phyloP scores from a whole-genome alignment of 2,888 invertebrate species.

The Orchesellides sinensis region DNA sequence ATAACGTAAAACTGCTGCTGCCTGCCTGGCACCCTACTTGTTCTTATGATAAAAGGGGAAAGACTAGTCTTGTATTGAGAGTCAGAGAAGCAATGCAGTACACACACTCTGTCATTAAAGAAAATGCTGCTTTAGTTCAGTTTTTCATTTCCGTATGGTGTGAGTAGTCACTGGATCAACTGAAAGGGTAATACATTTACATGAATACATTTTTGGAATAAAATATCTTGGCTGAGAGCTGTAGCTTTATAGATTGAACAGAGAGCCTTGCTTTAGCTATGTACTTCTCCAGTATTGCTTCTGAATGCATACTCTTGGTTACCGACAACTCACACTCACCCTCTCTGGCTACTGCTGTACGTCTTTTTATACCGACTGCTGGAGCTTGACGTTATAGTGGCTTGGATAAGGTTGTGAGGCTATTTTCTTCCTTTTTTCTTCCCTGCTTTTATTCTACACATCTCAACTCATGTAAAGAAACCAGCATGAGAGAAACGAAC shows the following conservation, averaged over 20 bases:
- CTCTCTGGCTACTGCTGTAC: not conserved
- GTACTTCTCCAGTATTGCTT: not conserved
- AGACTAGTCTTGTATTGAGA: no score
- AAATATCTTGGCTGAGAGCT: not conserved
- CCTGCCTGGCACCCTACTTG: not conserved
- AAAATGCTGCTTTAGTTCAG: conserved; percentile 50
- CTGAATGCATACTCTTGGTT: not conserved
- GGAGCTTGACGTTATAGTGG: not conserved
- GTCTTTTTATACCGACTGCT: not conserved
- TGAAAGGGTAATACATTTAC: conserved; percentile 35
- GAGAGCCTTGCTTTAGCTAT: not conserved
- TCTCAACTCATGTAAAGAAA: not conserved
- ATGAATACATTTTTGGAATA: not conserved
- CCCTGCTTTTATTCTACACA: not conserved
- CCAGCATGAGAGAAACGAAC: not conserved
- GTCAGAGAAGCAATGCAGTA: not conserved
- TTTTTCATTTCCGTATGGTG: conserved; percentile 60
- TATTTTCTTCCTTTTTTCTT: conserved; percentile 8
- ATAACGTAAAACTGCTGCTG: conserved; percentile 23
- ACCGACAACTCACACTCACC: not conserved
- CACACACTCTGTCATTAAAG: conserved; percentile 45
- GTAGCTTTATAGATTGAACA: conserved; percentile 7
- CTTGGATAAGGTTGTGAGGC: not conserved
- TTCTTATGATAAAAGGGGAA: no score
- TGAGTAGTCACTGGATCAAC: conserved; percentile 56